Base-by-base conservation (phyloP, 2,888 invertebrate species). In the Zygogramma bicolorata region DNA sequence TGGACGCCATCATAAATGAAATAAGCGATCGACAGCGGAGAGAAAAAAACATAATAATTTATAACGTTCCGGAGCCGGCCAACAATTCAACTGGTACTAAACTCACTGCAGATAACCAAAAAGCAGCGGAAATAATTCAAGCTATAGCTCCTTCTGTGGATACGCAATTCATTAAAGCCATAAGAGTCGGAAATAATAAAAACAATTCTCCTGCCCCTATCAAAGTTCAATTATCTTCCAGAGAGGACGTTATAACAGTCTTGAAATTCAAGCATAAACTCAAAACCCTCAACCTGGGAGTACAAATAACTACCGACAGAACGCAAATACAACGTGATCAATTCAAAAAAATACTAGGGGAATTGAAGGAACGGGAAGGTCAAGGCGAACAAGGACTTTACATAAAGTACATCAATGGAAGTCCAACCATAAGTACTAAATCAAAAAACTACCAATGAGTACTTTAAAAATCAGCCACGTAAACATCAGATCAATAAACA, bases 221-320 rank as follows among this genome's bases (percentile, higher is more conserved):
- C 10, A 65, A 65, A 66, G 53, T 66, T 25, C 22, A 25, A 27
- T 42, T 66, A 20, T 0, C 13, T 13, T 34, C 58, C 13, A 67
- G 29, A 67, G 59, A 67, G 3, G 61, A 60, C 22, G 68, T 68
- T 8, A 60, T 60, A 10, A 61, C 31, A 1, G 27, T 68, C 13
- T 53, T 68, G n/a, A 60, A 60, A 49, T 34, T 8, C 18, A 59
- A 53, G 34, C 60, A 34, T 7, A 61, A 65, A 49, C 61, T 68
- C 25, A 53, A 68, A 53, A 38, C 34, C 27, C 53, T 20, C 57
- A 38, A 68, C 34, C 38, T 31, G 2, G 40, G 57, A 38, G 38
- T 68, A 8, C 68, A 68, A 61, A 68, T 68, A 29, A 38, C 53
- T 18, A 46, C 61, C 25, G 68, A 68, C 49, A 68, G 31, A 53